Evolutionary conservation across 2,888 invertebrate genomes (phyloP).

Genomic region (Trissolcus japonicus): DNA sequence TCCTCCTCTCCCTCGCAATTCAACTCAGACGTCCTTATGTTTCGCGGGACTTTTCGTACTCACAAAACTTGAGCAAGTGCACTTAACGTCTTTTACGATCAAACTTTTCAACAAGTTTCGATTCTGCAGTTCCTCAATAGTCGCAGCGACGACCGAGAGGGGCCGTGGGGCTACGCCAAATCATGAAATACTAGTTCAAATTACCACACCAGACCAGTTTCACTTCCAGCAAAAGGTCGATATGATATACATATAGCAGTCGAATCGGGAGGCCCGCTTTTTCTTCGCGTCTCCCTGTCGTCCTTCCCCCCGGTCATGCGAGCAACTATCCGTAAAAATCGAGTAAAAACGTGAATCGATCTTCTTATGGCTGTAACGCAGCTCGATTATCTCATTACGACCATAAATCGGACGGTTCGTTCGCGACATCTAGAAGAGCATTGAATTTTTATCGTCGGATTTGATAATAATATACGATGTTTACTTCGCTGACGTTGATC

Average conservation of each 20-base stretch:
- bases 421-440: conserved; percentile 9
- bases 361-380: conserved; percentile 37
- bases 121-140: conserved; percentile 58
- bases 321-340: conserved; percentile 50
- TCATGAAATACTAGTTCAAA: conserved; percentile 57
- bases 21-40: conserved; percentile 59
- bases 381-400: conserved; percentile 46
- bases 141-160: conserved; percentile 28
- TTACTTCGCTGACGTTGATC: conserved; percentile 19
- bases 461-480: conserved; percentile 37
- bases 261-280: neutral
- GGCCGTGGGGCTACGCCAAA: conserved; percentile 29
- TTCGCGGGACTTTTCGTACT: conserved; percentile 58
- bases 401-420: conserved; percentile 19
- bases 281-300: neutral
- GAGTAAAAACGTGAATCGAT: conserved; percentile 30
- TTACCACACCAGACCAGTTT: conserved; percentile 54
- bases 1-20: conserved; percentile 43
- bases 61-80: conserved; percentile 60
- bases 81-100: conserved; percentile 68
- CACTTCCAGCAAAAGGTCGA: conserved; percentile 47
- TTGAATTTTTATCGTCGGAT: conserved; percentile 52
- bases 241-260: conserved; percentile 50
- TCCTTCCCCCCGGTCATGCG: conserved; percentile 10
- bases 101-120: conserved; percentile 67